Conservation (phyloP, 2,888 invertebrate genomes). For the Spodoptera littoralis region DNA sequence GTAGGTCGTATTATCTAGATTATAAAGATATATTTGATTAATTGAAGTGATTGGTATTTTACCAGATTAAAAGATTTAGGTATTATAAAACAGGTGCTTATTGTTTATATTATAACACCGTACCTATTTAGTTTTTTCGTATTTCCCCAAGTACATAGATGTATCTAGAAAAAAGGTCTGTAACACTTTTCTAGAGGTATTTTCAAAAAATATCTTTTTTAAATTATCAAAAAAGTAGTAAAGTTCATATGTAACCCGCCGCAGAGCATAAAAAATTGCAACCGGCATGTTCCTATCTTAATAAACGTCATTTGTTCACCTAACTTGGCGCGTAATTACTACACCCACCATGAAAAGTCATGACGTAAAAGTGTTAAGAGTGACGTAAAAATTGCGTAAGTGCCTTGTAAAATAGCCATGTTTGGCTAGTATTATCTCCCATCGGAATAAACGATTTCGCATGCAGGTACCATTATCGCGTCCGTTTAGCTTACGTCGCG, state of each 20-base stretch:
- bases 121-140: too few relatives aligned
- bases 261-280: too few relatives aligned
- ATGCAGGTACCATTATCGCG: slow-evolving; percentile 32
- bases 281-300: background rate
- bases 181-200: too few relatives aligned
- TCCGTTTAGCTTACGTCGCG: slow-evolving; percentile 12
- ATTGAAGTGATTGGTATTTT: slow-evolving; percentile 25
- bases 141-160: too few relatives aligned
- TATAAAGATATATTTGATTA: slow-evolving; percentile 16
- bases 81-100: too few relatives aligned
- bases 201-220: too few relatives aligned
- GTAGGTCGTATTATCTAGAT: too few relatives aligned
- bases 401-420: slow-evolving; percentile 29
- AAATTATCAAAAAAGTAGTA: too few relatives aligned
- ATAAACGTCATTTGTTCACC: slow-evolving; percentile 10
- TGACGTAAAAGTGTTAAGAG: slow-evolving; percentile 41
- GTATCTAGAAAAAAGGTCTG: too few relatives aligned
- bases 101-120: too few relatives aligned
- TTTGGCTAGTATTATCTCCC: slow-evolving; percentile 27
- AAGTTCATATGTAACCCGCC: too few relatives aligned
- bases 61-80: slow-evolving; percentile 3
- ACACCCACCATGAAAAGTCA: slow-evolving; percentile 25
- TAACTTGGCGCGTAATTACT: slow-evolving; percentile 42
- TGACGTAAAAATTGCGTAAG: slow-evolving; percentile 42
- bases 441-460: slow-evolving; percentile 31